phyloP scores from a whole-genome alignment of 1,140 invertebrate genomes.

The Hirudo medicinalis region DNA sequence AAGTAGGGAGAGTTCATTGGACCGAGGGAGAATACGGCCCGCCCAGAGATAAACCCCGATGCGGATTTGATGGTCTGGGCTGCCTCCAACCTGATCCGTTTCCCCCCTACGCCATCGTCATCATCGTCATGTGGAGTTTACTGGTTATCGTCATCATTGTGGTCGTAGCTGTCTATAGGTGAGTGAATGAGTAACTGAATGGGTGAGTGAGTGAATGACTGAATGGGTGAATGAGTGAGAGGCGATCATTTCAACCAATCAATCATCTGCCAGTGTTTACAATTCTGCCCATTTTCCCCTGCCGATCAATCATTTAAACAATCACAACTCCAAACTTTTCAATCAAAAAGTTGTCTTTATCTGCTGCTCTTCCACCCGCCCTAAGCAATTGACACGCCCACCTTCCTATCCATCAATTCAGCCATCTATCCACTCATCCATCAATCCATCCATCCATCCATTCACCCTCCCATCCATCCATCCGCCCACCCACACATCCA shows the following conservation, averaged over 20 bases:
- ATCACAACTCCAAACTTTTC: no score
- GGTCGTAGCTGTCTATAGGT: conserved; percentile 54
- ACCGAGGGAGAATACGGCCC: conserved; percentile 56
- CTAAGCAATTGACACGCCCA: no score
- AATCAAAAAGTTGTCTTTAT: no score
- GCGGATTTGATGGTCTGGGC: conserved; percentile 78
- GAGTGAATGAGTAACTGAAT: conserved; percentile 20
- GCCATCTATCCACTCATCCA: no score
- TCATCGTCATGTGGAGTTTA: conserved; percentile 64
- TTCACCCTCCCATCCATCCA: no score
- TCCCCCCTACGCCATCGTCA: conserved; percentile 68
- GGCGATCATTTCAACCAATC: background rate
- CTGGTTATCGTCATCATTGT: conserved; percentile 60
- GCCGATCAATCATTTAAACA: no score
- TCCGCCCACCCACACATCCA: no score
- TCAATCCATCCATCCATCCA: no score
- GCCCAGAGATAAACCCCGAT: conserved; percentile 69
- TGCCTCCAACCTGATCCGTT: conserved; percentile 57
- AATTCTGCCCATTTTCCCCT: no score
- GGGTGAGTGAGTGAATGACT: background rate
- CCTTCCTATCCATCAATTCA: no score
- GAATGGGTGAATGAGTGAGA: background rate
- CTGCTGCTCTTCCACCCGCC: no score
- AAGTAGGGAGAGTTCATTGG: conserved; percentile 66
- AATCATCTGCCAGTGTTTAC: no score